phyloP scores from a whole-genome alignment of 2,113 vertebrate genomes.

The Chaetodon trifascialis region DNA sequence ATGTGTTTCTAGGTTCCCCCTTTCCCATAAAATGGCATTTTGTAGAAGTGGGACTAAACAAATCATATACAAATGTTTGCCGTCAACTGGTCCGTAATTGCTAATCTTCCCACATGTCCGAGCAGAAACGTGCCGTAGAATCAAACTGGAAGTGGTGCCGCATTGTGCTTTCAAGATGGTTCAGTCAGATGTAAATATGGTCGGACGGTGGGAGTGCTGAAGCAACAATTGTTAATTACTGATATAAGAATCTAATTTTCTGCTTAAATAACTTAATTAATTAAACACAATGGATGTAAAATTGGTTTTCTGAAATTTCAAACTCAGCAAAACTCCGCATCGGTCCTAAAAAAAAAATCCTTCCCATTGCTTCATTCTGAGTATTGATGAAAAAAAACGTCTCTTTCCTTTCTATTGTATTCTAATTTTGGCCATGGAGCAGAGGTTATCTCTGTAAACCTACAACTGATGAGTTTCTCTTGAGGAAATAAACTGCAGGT shows the following conservation, averaged over 20 bases:
- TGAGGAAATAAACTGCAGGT: conserved; percentile 5
- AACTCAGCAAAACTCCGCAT: conserved; percentile 23
- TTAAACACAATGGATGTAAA: conserved; percentile 42
- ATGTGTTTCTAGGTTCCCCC: not conserved
- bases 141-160: not conserved
- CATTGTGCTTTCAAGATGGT: conserved; percentile 8
- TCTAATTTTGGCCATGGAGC: not conserved
- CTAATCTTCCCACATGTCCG: not conserved
- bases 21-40: not conserved
- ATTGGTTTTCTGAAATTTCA: conserved; percentile 44
- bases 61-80: not conserved
- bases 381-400: not conserved
- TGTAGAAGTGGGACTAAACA: conserved; percentile 9
- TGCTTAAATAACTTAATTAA: conserved; percentile 47
- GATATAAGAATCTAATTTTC: conserved; percentile 53
- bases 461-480: not conserved
- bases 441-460: not conserved
- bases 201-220: conserved; percentile 10
- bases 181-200: conserved; percentile 42
- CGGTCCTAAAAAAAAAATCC: not conserved
- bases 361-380: not conserved
- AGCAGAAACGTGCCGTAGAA: conserved; percentile 1
- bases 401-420: not conserved
- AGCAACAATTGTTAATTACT: conserved; percentile 48
- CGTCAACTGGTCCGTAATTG: not conserved